Conservation (phyloP, 2,888 invertebrate genomes). For the Zygogramma bicolorata region DNA sequence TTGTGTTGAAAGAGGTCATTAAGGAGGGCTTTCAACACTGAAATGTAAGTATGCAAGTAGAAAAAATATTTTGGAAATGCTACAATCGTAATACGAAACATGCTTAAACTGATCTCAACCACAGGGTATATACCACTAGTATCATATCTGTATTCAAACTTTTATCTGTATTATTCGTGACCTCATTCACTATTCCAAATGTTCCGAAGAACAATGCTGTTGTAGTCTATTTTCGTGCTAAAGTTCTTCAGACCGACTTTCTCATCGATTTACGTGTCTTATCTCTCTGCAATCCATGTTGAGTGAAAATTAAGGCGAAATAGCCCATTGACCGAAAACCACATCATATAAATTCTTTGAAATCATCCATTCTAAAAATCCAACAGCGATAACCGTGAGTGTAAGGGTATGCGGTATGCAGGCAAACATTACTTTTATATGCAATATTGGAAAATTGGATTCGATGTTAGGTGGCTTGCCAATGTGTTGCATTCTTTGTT, state of each 20-base stretch:
- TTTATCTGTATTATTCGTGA: not conserved
- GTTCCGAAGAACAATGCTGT: not conserved
- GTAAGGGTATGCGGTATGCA: not conserved
- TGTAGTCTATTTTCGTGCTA: not conserved
- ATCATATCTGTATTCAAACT: not conserved
- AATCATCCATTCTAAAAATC: not conserved
- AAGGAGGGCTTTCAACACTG: too few relatives aligned
- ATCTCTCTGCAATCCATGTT: not conserved
- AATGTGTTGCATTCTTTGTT: not conserved
- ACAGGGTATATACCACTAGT: not conserved
- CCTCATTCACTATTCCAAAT: not conserved
- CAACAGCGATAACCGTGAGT: not conserved
- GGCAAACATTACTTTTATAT: not conserved
- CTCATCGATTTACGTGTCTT: not conserved
- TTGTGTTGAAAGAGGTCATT: too few relatives aligned
- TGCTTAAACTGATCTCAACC: not conserved
- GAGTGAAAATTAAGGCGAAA: constrained; percentile 12
- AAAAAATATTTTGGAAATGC: not conserved
- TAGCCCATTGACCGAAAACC: not conserved
- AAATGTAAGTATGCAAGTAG: too few relatives aligned
- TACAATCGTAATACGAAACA: not conserved
- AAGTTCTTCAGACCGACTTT: not conserved
- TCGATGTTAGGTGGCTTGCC: not conserved
- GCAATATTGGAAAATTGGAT: not conserved
- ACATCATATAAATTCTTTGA: not conserved